Evolutionary conservation across 2,888 invertebrate species (phyloP).

Genomic region (Orthosia incerta): DNA sequence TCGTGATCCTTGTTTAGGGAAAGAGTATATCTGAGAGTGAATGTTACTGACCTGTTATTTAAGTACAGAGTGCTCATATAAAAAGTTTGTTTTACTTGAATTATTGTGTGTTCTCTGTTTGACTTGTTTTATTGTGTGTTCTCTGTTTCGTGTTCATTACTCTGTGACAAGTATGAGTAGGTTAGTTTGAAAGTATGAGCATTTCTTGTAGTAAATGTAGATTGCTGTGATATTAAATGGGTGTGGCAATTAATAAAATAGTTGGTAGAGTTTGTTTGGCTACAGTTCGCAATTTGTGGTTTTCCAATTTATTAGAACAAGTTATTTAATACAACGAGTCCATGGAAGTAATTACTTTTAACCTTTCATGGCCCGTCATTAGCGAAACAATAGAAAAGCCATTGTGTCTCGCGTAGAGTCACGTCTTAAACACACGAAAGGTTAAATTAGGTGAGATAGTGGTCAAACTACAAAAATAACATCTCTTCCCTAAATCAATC

Average conservation of each 20-base stretch:
- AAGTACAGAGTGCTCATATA: conserved; percentile 19
- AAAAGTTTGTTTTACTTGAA: conserved; percentile 36
- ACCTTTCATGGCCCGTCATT: no score
- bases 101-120: no score
- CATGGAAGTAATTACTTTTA: not conserved
- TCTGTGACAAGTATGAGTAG: conserved; percentile 32
- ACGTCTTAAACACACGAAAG: no score
- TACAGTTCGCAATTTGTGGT: not conserved
- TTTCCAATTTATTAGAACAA: not conserved
- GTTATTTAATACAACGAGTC: not conserved
- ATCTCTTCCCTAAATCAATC: no score
- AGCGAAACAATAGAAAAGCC: no score
- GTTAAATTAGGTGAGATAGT: no score
- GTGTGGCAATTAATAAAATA: not conserved
- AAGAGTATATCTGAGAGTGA: conserved; percentile 29
- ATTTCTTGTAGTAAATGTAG: conserved; percentile 12
- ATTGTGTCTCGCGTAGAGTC: no score
- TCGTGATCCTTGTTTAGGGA: conserved; percentile 21
- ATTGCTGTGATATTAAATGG: not conserved
- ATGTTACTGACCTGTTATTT: conserved; percentile 30
- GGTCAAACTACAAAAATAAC: no score
- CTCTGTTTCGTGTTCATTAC: conserved; percentile 37
- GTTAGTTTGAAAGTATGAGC: conserved; percentile 15
- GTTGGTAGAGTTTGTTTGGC: not conserved
- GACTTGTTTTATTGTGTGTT: conserved; percentile 10